Base-by-base conservation (phyloP, 2,888 invertebrate species). In the Heliconius hortense region DNA sequence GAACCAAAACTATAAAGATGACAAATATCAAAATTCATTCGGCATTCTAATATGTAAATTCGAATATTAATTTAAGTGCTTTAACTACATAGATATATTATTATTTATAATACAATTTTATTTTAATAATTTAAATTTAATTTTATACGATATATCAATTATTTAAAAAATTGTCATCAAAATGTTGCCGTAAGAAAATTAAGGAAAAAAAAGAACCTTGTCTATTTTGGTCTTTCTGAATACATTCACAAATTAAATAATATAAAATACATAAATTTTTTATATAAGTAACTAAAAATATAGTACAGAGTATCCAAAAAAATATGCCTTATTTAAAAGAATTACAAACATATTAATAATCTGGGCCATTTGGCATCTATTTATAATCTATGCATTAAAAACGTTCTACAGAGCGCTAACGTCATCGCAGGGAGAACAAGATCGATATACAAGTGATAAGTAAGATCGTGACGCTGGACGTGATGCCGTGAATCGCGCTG, bases 341-440 rank as follows among this genome's bases (percentile, higher is more conserved):
- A 70, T 59, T 70, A 68, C 15, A 63, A 60, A 53, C 39, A 62
- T 59, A 60, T 63, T 70, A 60, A 35, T 56, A 72, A 70, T 48
- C 69, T 48, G 35, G 48, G 71, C 68, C 62, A 15, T 76, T 72
- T 78, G 73, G 76, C 73, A 68, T 77, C 77, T 76, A 76, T 77
- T 72, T 76, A 67, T 78, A 78, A 62, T 73, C 74, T 81, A 80
- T 74, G 75, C 64, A 67, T 76, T 78, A 80, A 73, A 76, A 76
- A 78, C 77, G 76, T 77, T 77, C 75, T 79, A 78, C 78, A 10
- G 74, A 72, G 67, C 81, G 79, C 85, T 85, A 87, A 81, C 92
- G 93, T 94, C 93, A 94, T 94, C 93, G 93, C 82, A 93, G 87
- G 80, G 89, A 88, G 82, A 89, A 89, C 81, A 93, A 92, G 48